A percentile compares a stretch with the other conserved stretches of the same genome.
phyloP scores from a whole-genome alignment of 2,888 invertebrate species.

The Epistrophe eligans region DNA sequence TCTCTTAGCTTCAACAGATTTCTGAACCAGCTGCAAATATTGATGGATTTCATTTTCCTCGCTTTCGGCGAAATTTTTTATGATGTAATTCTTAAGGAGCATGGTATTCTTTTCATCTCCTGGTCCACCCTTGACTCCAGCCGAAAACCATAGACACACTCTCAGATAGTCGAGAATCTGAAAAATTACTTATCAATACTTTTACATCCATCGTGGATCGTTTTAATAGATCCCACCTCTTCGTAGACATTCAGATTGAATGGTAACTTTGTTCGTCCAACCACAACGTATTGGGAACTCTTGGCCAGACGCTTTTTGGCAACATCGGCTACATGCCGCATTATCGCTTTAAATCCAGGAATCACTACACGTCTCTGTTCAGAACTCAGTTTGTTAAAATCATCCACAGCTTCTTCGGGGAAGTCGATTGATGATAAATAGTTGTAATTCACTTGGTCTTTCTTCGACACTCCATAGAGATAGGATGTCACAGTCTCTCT shows the following conservation, averaged over 20 bases:
- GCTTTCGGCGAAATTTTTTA: constrained; percentile 85
- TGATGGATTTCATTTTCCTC: constrained; percentile 87
- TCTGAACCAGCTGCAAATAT: constrained; percentile 88
- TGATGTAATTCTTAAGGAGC: constrained; percentile 87
- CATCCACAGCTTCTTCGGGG: constrained; percentile 80
- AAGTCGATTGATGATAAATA: constrained; percentile 84
- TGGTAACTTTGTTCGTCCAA: constrained; percentile 89
- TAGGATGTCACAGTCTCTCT: constrained; percentile 82
- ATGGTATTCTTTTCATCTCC: constrained; percentile 85
- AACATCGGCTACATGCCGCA: constrained; percentile 89
- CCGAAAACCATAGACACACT: constrained; percentile 89
- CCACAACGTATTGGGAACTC: constrained; percentile 86
- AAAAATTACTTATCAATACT: background rate
- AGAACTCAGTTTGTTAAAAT: constrained; percentile 81
- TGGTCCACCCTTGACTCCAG: constrained; percentile 87
- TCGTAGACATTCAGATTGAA: constrained; percentile 89
- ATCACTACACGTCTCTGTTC: constrained; percentile 84
- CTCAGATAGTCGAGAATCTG: constrained; percentile 89
- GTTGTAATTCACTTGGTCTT: constrained; percentile 84
- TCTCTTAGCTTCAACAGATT: constrained; percentile 87
- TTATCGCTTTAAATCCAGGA: constrained; percentile 90
- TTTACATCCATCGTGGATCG: accelerated
- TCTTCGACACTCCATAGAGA: constrained; percentile 89
- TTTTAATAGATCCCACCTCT: constrained; percentile 86
- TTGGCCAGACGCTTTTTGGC: constrained; percentile 86